Base-by-base conservation (phyloP, 2,888 invertebrate species). In the Archaeoteleia sp. region DNA sequence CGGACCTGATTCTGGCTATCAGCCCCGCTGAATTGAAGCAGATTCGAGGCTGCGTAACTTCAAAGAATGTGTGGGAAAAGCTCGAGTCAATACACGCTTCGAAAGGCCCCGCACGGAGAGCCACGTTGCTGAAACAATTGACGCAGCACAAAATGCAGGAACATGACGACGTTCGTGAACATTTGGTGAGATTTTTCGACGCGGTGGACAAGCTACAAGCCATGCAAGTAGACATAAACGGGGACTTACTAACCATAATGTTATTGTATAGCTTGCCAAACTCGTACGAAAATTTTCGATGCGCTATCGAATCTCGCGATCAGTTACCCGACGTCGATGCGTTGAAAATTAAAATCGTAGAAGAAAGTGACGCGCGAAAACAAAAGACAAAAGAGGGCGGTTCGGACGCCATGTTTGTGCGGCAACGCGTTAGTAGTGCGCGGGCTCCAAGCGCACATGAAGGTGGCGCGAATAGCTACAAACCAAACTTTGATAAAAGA, bases 71-170 rank as follows among this genome's bases (percentile, higher is more conserved):
- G 42, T 42, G 42, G 42, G 4, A n/a, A 2, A 63, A 37, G 8
- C 27, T 58, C 7, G 13, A 46, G 3, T 5, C n/a, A 30, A 45
- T 39, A 14, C 37, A 39, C 23, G 27, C 23, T 10, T 58, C 55
- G n/a, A 46, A 23, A 27, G 57, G 63, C 1, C 63, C 57, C 17
- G 65, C 65, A 2, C 12, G 42, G 17, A 65, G 51, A 20, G 65
- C 65, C n/a, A 42, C 42, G 9, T 42, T 42, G 42, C n/a, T 71
- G 27, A 70, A 71, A 40, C 34, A 14, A n/a, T n/a, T 46, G 1
- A 40, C 49, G 2, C 8, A 48, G 7, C 13, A 60, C 7, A 54
- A 61, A 23, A 66, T 69, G 55, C 8, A 13, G 8, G 53, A 39
- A 7, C 29, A 15, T 9, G 55, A 51, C 8, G 51, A 70, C 32